Percentiles rank a stretch among this genome's conserved stretches.
Conservation (phyloP, 2,888 invertebrate species). For the Phengaris alcon region DNA sequence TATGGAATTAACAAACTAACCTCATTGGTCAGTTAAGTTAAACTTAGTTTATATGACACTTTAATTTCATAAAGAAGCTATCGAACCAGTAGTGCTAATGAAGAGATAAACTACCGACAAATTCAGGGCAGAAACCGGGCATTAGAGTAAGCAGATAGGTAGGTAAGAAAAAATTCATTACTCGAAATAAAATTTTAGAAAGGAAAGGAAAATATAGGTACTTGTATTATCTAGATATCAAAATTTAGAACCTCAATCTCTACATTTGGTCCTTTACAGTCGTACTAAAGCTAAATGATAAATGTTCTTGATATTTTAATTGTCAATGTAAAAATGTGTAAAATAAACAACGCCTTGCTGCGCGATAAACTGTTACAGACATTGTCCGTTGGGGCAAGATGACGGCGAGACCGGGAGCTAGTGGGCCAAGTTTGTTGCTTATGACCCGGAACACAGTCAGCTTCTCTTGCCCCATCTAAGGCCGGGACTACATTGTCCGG, state of each 20-base stretch:
- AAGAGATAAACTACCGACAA: too few species aligned
- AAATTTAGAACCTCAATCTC: background rate
- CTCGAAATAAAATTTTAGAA: too few species aligned
- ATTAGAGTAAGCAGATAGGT: background rate
- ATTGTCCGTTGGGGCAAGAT: background rate
- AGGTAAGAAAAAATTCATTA: background rate
- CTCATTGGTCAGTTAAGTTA: too few species aligned
- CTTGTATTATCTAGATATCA: background rate
- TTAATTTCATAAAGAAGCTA: too few species aligned
- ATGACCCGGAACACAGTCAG: background rate
- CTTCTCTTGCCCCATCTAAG: too few species aligned
- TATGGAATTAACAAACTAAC: too few species aligned
- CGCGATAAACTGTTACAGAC: background rate
- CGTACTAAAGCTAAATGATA: conserved; percentile 14
- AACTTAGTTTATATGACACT: too few species aligned
- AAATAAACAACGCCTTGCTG: background rate
- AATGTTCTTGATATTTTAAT: conserved; percentile 1
- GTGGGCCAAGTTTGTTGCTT: background rate
- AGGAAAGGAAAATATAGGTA: background rate
- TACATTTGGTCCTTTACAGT: conserved; percentile 7
- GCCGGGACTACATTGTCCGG: too few species aligned
- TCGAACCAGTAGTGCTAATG: too few species aligned
- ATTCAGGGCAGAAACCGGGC: too few species aligned
- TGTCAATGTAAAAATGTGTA: background rate
- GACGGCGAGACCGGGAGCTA: too few species aligned